A percentile compares a stretch with the other conserved stretches of the same genome.
Conservation (phyloP, 2,113 vertebrate species). For the Amblyopsis rosae region DNA sequence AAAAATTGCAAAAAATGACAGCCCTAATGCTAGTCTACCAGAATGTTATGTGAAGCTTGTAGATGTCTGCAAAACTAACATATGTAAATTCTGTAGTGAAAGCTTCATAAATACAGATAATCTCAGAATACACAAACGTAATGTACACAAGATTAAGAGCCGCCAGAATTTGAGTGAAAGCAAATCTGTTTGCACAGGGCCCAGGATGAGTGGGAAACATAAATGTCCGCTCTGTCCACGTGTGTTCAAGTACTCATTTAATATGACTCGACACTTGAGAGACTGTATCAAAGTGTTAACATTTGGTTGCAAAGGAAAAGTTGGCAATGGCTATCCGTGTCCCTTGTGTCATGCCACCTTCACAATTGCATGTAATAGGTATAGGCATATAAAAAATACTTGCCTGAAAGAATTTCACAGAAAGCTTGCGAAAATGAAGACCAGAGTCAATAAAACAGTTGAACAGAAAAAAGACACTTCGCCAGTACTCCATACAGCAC, state of each 20-base stretch:
- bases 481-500: neutral
- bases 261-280: conserved; percentile 72
- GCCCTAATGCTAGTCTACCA: conserved; percentile 18
- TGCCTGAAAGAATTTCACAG: conserved; percentile 62
- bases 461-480: conserved; percentile 27
- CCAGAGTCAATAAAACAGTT: neutral
- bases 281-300: conserved; percentile 62
- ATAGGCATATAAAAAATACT: conserved; percentile 62
- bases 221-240: conserved; percentile 74
- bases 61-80: conserved; percentile 55
- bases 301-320: conserved; percentile 45
- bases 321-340: conserved; percentile 62
- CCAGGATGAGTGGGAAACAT: conserved; percentile 22
- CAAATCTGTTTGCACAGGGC: conserved; percentile 22
- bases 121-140: conserved; percentile 44
- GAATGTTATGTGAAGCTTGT: conserved; percentile 72
- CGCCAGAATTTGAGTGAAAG: conserved; percentile 42
- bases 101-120: conserved; percentile 36
- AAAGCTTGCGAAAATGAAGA: conserved; percentile 29
- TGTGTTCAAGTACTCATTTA: conserved; percentile 71
- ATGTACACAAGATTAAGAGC: conserved; percentile 44
- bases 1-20: conserved; percentile 5
- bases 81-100: conserved; percentile 58
- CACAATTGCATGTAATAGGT: conserved; percentile 54
- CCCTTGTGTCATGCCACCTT: conserved; percentile 68